Evolutionary conservation across 1,140 invertebrate genomes (phyloP).

Genomic region (Cepaea nemoralis): DNA sequence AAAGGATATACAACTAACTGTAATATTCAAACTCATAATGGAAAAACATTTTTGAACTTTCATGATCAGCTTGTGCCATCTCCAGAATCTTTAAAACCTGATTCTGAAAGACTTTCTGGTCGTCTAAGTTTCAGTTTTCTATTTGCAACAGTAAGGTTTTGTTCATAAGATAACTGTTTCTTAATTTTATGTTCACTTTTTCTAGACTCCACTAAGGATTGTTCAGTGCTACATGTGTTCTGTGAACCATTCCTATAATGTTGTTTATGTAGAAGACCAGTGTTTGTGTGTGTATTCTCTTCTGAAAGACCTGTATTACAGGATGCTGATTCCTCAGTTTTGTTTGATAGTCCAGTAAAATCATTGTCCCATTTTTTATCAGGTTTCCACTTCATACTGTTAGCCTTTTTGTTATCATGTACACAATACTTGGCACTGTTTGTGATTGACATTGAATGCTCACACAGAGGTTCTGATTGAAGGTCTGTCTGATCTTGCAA

Average conservation of each 20-base stretch:
- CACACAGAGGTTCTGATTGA: neutral
- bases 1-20: too few species aligned
- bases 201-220: neutral
- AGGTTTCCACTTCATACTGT: neutral
- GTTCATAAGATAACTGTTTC: neutral
- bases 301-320: neutral
- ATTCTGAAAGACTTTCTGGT: neutral
- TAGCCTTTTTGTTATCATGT: neutral
- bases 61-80: neutral
- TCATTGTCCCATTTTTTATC: slow-evolving; percentile 22
- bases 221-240: neutral
- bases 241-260: neutral
- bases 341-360: neutral
- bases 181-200: slow-evolving; percentile 11
- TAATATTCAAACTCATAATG: too few species aligned
- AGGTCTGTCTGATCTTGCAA: neutral
- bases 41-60: too few species aligned
- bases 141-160: neutral
- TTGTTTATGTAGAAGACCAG: neutral
- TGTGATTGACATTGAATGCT: neutral
- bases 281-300: neutral
- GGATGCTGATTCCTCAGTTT: neutral
- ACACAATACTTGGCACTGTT: too few species aligned
- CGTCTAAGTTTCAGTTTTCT: slow-evolving; percentile 9
- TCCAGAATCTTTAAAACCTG: neutral